Evolutionary conservation across 2,888 invertebrate species (phyloP).

Genomic region (Augiades crinisus): DNA sequence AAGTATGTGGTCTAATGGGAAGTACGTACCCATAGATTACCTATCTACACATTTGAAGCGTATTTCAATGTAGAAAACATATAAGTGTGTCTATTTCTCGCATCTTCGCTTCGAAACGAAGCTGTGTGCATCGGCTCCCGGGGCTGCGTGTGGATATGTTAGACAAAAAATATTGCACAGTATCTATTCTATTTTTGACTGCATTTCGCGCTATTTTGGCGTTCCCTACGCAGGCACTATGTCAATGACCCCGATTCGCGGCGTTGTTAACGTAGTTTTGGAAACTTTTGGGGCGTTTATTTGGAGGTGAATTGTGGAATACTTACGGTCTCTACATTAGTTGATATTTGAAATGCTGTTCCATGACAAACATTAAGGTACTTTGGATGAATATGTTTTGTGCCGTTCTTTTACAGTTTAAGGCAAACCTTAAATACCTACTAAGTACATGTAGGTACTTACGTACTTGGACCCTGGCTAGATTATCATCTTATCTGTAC

Average conservation of each 20-base stretch:
- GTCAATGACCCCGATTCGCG: constrained; percentile 78
- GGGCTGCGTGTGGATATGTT: constrained; percentile 23
- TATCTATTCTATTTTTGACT: constrained; percentile 78
- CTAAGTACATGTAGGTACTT: neutral
- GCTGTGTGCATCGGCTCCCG: neutral
- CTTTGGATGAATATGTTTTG: too few relatives aligned
- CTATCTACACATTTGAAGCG: neutral
- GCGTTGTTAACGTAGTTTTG: constrained; percentile 79
- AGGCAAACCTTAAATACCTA: too few relatives aligned
- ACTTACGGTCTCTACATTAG: neutral
- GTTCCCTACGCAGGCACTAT: constrained; percentile 74
- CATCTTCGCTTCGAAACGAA: neutral
- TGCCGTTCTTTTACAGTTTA: too few relatives aligned
- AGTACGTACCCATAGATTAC: too few relatives aligned
- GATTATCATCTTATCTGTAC: too few relatives aligned
- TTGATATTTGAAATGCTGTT: too few relatives aligned
- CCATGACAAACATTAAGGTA: too few relatives aligned
- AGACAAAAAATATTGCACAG: constrained; percentile 80
- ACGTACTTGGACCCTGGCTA: neutral
- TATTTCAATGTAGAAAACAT: neutral
- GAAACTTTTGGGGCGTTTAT: constrained; percentile 70
- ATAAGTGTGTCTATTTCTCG: neutral
- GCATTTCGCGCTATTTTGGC: constrained; percentile 82
- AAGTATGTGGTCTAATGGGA: too few relatives aligned
- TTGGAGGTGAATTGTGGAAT: constrained; percentile 7